Conservation (phyloP, 2,797 vertebrate genomes). For the Acanthiza pusilla region DNA sequence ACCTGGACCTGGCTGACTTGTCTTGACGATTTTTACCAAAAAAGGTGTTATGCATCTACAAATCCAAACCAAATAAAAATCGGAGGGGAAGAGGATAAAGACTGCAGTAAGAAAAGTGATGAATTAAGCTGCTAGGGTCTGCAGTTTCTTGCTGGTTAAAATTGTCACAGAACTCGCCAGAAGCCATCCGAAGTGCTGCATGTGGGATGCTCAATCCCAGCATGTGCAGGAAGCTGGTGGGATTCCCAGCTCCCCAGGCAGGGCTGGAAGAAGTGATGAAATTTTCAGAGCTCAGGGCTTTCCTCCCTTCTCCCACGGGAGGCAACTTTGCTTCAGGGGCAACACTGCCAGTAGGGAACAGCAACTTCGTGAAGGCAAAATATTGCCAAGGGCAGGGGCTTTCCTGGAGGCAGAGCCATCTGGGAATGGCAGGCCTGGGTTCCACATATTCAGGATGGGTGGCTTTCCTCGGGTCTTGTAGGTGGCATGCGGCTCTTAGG, state of each 20-base stretch:
- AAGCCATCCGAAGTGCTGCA: background rate
- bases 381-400: background rate
- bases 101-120: background rate
- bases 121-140: background rate
- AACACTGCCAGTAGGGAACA: background rate
- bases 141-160: background rate
- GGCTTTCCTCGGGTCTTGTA: background rate
- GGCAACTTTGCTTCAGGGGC: background rate
- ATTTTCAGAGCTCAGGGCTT: background rate
- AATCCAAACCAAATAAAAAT: background rate
- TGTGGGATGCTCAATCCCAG: background rate
- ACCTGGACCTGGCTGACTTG: background rate
- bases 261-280: background rate
- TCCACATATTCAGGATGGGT: background rate
- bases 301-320: background rate
- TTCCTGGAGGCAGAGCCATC: background rate
- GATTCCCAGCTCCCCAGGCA: background rate
- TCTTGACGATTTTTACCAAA: background rate
- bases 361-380: background rate
- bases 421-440: background rate
- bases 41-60: background rate
- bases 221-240: background rate
- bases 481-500: background rate
- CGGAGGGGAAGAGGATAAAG: background rate
- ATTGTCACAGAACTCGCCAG: background rate